phyloP scores from a whole-genome alignment of 2,888 invertebrate species.

The Galeruca laticollis region DNA sequence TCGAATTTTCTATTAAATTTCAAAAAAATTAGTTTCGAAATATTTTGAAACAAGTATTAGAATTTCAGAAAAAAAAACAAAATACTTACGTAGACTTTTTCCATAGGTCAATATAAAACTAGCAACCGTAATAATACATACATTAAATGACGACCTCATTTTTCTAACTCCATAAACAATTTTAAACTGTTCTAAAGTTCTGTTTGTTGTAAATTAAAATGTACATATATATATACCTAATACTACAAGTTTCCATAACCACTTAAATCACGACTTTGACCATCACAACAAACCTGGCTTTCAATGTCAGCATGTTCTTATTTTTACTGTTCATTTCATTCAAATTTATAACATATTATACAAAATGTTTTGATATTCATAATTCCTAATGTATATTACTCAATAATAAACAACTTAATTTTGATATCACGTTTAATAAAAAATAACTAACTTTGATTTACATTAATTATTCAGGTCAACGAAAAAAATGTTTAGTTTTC shows the following conservation, averaged over 20 bases:
- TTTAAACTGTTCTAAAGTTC: neutral
- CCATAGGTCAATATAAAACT: neutral
- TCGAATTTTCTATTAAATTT: too few species aligned
- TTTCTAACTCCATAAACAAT: neutral
- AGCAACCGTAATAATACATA: neutral
- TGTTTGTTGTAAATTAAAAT: neutral
- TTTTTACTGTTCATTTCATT: too few species aligned
- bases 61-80: neutral
- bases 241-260: conserved; percentile 1
- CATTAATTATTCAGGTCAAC: too few species aligned
- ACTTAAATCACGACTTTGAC: conserved; percentile 4
- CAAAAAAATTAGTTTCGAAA: too few species aligned
- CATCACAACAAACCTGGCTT: neutral
- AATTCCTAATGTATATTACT: too few species aligned
- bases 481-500: too few species aligned
- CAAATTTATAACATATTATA: neutral
- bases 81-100: neutral
- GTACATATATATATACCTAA: conserved; percentile 2
- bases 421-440: too few species aligned
- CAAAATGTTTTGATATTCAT: neutral
- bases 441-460: too few species aligned
- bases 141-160: neutral
- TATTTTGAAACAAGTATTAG: too few species aligned
- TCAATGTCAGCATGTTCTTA: neutral
- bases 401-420: too few species aligned